These are phyloP conservation scores for Perizoma affinitatum DNA, from an alignment of 2,888 invertebrate species.

Conservation along the genomic window DNA sequence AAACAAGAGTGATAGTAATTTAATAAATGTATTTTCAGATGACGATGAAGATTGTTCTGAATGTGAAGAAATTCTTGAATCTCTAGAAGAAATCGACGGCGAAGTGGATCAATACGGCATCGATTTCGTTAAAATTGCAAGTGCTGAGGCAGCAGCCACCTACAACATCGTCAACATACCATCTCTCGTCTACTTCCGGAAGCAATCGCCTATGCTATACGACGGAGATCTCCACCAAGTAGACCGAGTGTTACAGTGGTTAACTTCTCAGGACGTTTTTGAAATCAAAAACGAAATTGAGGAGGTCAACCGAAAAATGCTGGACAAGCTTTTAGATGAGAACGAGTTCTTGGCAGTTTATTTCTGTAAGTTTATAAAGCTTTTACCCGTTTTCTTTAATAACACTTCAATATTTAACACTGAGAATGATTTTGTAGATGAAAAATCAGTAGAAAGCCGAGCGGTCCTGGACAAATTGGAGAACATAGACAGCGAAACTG, in stretches of 20 bases:
- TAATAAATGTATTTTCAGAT: slow-evolving; percentile 50
- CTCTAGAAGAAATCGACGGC: slow-evolving; percentile 96
- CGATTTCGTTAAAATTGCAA: slow-evolving; percentile 96
- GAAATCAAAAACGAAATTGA: slow-evolving; percentile 98
- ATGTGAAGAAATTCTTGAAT: slow-evolving; percentile 95
- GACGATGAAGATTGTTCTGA: slow-evolving; percentile 96
- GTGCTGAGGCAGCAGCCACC: slow-evolving; percentile 91
- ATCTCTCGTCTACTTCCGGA: slow-evolving; percentile 93
- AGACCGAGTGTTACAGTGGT: slow-evolving; percentile 93
- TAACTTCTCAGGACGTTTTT: slow-evolving; percentile 97
- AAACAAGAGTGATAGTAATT: not conserved
- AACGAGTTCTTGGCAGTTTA: slow-evolving; percentile 97
- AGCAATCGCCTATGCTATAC: slow-evolving; percentile 92
- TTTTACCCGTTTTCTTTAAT: not conserved
- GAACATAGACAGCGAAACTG: slow-evolving; percentile 97
- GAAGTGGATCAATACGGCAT: slow-evolving; percentile 97
- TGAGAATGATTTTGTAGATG: slow-evolving; percentile 83
- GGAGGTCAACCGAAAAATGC: slow-evolving; percentile 98
- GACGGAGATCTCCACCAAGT: slow-evolving; percentile 95
- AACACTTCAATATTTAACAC: not conserved
- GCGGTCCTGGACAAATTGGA: slow-evolving; percentile 94
- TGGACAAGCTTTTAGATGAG: slow-evolving; percentile 96
- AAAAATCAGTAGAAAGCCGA: slow-evolving; percentile 91
- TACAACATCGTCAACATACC: slow-evolving; percentile 93
- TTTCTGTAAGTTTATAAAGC: slow-evolving; percentile 90